Base-by-base conservation (phyloP, 2,888 invertebrate species). In the Sinohyriopsis cumingii region DNA sequence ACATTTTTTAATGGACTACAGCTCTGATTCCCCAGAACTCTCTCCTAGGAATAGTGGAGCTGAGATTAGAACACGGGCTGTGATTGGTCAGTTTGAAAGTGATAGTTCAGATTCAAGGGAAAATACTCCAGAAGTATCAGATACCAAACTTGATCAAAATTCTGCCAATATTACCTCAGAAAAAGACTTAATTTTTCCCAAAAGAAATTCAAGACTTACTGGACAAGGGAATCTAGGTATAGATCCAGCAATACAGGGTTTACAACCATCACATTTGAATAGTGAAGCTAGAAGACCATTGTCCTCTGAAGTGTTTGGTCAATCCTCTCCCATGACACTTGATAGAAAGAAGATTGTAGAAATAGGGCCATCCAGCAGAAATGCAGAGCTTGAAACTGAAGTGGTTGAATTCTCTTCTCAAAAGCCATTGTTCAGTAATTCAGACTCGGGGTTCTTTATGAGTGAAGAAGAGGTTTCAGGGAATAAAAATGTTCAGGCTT, bases 341-440 rank as follows among this genome's bases (percentile, higher is more conserved):
- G 45, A 59, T 19, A 61, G 65, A 59, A 22, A 59, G 55, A 60
- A 60, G 25, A 74, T 81, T 67, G 62, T 73, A 57, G 77, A 81
- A 65, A 33, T 79, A 28, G 71, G 73, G 24, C 54, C 63, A 55
- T 67, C 71, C n/a, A 66, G 67, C 12, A 55, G 62, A 59, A 64
- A 67, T 15, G 68, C 61, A 57, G 74, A 68, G 33, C 70, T 85
- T 20, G 83, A 85, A 70, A 73, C 77, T n/a, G 82, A 84, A 62
- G 79, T 59, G 25, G 73, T 75, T 12, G 73, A 79, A 33, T 85
- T 85, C 71, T 76, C 80, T 18, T 75, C 79, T 45, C 79, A 81
- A 22, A 55, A 72, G 19, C 24, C 20, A 63, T 12, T 66, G 59
- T 56, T 18, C 54, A 24, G 33, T 4, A 67, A 54, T n/a, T 59